phyloP scores from a whole-genome alignment of 2,113 vertebrate genomes.

The Uria aalge region DNA sequence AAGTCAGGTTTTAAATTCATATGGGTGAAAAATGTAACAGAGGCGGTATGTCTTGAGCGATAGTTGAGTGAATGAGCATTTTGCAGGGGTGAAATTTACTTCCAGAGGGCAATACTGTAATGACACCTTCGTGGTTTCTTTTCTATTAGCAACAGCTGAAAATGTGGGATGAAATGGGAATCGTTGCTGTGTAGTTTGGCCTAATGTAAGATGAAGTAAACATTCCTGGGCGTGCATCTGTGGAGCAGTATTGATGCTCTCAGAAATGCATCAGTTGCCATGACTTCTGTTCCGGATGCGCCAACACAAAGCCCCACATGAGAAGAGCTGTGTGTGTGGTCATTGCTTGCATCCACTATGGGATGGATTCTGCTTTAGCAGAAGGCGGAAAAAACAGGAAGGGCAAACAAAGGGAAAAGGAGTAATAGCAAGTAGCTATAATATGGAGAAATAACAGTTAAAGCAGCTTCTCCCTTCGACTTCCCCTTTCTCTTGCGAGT shows the following conservation, averaged over 20 bases:
- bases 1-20: not conserved
- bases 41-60: not conserved
- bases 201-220: not conserved
- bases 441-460: not conserved
- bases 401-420: not conserved
- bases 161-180: not conserved
- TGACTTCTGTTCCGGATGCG: not conserved
- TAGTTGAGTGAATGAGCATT: not conserved
- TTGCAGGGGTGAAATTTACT: not conserved
- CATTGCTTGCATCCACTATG: not conserved
- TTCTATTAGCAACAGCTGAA: not conserved
- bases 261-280: not conserved
- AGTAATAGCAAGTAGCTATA: not conserved
- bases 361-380: not conserved
- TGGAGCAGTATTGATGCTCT: accelerated
- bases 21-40: not conserved
- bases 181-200: not conserved
- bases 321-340: not conserved
- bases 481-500: not conserved
- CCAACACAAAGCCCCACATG: not conserved
- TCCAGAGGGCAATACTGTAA: not conserved
- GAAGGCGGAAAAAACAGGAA: not conserved
- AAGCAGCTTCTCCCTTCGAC: not conserved
- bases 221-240: not conserved
- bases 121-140: not conserved